Conservation (phyloP, 2,888 invertebrate genomes). For the Pardosa pseudoannulata region DNA sequence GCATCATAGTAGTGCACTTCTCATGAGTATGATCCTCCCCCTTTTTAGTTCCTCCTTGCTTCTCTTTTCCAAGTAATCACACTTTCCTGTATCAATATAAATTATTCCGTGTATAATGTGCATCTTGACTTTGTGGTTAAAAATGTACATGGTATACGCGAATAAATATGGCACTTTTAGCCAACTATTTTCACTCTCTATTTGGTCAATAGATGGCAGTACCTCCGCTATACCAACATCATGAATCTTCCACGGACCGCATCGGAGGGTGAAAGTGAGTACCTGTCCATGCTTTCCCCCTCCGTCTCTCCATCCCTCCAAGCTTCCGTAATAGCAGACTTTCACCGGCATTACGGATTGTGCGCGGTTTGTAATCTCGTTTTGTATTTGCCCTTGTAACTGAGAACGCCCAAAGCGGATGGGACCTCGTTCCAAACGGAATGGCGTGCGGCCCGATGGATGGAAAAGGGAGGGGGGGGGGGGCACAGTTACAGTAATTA, state of each 20-base stretch:
- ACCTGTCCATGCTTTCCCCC: no score
- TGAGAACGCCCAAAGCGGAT: conserved; percentile 66
- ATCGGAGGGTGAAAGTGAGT: background rate
- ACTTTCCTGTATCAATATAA: no score
- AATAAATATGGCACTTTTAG: no score
- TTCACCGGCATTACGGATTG: conserved; percentile 15
- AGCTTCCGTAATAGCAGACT: conserved; percentile 39
- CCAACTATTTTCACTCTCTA: no score
- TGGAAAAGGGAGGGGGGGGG: background rate
- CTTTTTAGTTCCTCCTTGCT: no score
- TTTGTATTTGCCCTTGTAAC: conserved; percentile 69
- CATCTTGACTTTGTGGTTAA: no score
- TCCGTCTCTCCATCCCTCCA: background rate
- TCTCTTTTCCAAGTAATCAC: no score
- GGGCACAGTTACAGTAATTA: background rate
- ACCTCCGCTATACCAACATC: background rate
- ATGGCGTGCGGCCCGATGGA: background rate
- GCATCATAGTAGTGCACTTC: no score
- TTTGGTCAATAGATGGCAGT: background rate
- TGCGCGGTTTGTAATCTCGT: conserved; percentile 56
- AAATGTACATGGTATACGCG: no score
- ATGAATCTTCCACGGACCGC: background rate
- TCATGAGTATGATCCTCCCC: no score
- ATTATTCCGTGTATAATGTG: no score
- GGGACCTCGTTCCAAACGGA: conserved; percentile 5